Evolutionary conservation across 2,888 invertebrate genomes (phyloP).

Genomic region (Clunio marinus): DNA sequence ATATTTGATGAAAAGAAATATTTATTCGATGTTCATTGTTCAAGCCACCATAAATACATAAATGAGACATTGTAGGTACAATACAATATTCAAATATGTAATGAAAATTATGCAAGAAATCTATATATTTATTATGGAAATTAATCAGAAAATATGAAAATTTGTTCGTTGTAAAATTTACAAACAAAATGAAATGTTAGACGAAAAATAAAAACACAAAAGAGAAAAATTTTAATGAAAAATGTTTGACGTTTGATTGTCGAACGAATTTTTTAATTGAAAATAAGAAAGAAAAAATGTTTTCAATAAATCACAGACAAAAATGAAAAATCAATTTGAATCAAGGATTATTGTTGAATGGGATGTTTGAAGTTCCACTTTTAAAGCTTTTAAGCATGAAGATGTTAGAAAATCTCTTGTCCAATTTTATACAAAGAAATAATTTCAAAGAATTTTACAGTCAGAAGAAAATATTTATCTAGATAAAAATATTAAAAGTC

Average conservation of each 20-base stretch:
- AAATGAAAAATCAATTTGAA: neutral
- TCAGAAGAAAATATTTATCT: neutral
- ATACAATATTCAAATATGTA: constrained; percentile 6
- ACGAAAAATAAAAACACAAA: neutral
- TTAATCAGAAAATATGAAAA: no score
- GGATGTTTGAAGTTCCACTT: neutral
- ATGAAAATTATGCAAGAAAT: neutral
- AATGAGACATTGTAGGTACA: constrained; percentile 4
- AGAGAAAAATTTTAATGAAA: neutral
- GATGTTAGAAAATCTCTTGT: neutral
- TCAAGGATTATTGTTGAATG: neutral
- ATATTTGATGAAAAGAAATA: neutral
- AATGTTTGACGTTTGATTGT: neutral
- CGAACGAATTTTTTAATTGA: neutral
- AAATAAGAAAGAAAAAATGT: neutral
- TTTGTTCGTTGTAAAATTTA: constrained; percentile 19
- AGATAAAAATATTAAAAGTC: no score
- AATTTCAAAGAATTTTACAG: neutral
- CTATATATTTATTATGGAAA: constrained; percentile 8
- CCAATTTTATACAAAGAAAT: neutral
- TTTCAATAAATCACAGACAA: neutral
- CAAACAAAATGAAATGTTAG: neutral
- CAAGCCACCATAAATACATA: neutral
- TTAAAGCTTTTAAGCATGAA: neutral
- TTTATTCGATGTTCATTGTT: constrained; percentile 22